These are phyloP conservation scores for Caenorhabditis inopinata DNA, from an alignment of 1,140 invertebrate species.

Conservation along the genomic window DNA sequence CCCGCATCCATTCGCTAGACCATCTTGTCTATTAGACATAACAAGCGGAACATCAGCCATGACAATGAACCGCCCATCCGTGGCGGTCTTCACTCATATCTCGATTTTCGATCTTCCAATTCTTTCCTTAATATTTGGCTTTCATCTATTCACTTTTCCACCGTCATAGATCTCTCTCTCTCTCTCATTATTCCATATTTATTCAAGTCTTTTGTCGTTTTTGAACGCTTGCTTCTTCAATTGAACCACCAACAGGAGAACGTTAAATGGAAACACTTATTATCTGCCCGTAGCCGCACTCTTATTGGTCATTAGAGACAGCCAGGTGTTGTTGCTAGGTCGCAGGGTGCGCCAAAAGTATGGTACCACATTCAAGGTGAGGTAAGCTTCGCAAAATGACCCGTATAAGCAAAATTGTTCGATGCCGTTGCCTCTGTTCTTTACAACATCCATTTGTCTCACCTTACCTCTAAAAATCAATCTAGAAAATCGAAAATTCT, in stretches of 20 bases:
- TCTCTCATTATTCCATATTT: not conserved
- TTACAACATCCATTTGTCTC: too few relatives aligned
- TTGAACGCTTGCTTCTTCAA: not conserved
- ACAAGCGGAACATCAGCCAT: not conserved
- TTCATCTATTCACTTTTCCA: not conserved
- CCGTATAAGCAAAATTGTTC: too few relatives aligned
- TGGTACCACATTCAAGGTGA: too few relatives aligned
- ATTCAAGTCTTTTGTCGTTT: too few relatives aligned
- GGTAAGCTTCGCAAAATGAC: too few relatives aligned
- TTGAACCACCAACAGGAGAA: not conserved
- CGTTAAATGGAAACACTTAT: not conserved
- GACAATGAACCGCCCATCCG: conserved; percentile 23
- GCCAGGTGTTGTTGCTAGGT: conserved; percentile 5
- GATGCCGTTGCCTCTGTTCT: too few relatives aligned
- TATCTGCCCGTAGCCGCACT: not conserved
- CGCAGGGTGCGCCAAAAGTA: not conserved
- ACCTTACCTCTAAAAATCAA: too few relatives aligned
- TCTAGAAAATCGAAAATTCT: too few relatives aligned
- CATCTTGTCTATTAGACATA: conserved; percentile 8
- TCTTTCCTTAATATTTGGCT: conserved; percentile 33
- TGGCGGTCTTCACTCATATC: conserved; percentile 25
- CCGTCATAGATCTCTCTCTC: not conserved
- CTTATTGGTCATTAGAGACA: not conserved
- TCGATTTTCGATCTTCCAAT: conserved; percentile 10
- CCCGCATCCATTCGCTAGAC: too few relatives aligned